Evolutionary conservation across 1,140 invertebrate species (phyloP).

Genomic region (Procambarus virginalis): DNA sequence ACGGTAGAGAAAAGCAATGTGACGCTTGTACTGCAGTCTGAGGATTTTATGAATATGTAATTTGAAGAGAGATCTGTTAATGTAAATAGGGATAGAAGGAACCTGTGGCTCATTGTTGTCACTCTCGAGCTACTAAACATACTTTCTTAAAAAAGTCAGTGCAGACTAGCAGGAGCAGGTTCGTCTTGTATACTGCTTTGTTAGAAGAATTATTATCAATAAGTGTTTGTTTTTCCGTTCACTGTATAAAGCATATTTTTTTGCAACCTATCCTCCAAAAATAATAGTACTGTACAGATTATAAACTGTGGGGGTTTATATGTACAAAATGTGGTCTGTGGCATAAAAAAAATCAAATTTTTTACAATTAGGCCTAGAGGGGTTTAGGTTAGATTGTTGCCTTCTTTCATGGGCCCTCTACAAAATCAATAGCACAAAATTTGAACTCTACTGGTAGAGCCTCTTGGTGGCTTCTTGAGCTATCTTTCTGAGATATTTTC

Average conservation of each 20-base stretch:
- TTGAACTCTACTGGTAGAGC: no score
- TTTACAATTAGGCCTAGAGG: no score
- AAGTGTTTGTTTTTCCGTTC: neutral
- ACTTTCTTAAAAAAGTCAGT: neutral
- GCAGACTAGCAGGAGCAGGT: neutral
- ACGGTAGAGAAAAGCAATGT: slow-evolving; percentile 20
- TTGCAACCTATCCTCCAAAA: neutral
- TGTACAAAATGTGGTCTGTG: no score
- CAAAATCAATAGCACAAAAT: no score
- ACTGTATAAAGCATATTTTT: neutral
- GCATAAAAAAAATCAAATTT: no score
- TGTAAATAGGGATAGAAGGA: neutral
- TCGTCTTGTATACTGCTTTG: neutral
- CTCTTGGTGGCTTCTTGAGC: no score
- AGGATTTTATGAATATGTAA: neutral
- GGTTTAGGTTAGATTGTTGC: no score
- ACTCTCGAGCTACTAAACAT: neutral
- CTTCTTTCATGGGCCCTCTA: no score
- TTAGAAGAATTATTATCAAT: neutral
- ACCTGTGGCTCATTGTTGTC: neutral
- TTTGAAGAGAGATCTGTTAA: neutral
- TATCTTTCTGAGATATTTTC: no score
- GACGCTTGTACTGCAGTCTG: neutral
- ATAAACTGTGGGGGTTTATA: no score
- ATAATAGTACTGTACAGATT: no score